phyloP scores from a whole-genome alignment of 2,797 vertebrate species.

The Prunella strophiata region DNA sequence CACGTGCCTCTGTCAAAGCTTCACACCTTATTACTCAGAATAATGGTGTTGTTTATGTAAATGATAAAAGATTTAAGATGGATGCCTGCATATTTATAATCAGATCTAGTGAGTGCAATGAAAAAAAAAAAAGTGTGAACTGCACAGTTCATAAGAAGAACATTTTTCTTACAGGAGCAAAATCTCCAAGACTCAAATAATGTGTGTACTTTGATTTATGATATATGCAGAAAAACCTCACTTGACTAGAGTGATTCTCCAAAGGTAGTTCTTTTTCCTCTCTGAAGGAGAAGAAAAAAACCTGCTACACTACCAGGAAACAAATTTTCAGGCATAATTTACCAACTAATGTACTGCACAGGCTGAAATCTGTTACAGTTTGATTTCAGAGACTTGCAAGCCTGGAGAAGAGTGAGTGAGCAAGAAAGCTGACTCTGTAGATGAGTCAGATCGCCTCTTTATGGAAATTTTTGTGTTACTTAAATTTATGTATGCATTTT shows the following conservation, averaged over 20 bases:
- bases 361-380: neutral
- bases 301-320: neutral
- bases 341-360: neutral
- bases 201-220: neutral
- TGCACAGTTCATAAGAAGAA: neutral
- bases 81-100: neutral
- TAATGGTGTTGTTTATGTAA: neutral
- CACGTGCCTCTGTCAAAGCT: neutral
- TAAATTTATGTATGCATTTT: neutral
- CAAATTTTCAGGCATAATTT: neutral
- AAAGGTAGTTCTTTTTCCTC: neutral
- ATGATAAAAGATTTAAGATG: neutral
- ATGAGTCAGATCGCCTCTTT: conserved; percentile 6
- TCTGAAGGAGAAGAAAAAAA: neutral
- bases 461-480: neutral
- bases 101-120: neutral
- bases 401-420: neutral
- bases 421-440: conserved; percentile 2
- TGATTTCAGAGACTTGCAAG: neutral
- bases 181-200: neutral
- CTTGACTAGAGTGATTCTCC: neutral
- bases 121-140: neutral
- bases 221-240: neutral
- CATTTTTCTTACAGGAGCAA: neutral
- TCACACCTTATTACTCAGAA: neutral